Percentiles rank a stretch among this genome's conserved stretches.
Conservation (phyloP, 1,140 invertebrate genomes). For the Papilio polytes region DNA sequence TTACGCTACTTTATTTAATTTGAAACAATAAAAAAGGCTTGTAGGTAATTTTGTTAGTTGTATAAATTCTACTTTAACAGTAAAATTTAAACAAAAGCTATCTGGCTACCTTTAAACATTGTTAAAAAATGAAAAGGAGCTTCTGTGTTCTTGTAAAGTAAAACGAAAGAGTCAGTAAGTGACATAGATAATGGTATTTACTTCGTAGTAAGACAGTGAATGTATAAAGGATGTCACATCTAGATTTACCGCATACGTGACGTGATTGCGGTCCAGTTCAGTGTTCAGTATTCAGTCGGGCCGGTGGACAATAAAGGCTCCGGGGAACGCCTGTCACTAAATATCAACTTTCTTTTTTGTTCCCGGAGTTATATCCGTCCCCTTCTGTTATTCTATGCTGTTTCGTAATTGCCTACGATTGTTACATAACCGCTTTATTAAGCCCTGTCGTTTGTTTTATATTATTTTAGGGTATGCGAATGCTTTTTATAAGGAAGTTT, state of each 20-base stretch:
- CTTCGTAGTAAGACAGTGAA: slow-evolving; percentile 6
- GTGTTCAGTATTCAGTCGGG: slow-evolving; percentile 54
- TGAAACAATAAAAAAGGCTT: too few relatives aligned
- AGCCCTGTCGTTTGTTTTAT: slow-evolving; percentile 2
- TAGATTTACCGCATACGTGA: slow-evolving; percentile 31
- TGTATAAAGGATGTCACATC: slow-evolving; percentile 34
- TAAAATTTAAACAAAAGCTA: too few relatives aligned
- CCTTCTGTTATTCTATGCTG: slow-evolving; percentile 38
- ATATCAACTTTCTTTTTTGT: slow-evolving; percentile 68
- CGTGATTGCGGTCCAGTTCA: slow-evolving; percentile 41
- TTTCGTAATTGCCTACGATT: slow-evolving; percentile 54
- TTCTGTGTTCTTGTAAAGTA: neutral
- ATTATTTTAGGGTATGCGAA: neutral
- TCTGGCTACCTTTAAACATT: too few relatives aligned
- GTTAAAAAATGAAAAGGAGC: too few relatives aligned
- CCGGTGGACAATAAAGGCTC: slow-evolving; percentile 56
- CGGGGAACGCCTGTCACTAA: slow-evolving; percentile 63
- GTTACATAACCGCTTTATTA: slow-evolving; percentile 31
- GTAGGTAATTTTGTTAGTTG: too few relatives aligned
- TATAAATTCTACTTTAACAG: too few relatives aligned
- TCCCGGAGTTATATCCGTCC: slow-evolving; percentile 42
- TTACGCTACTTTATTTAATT: too few relatives aligned
- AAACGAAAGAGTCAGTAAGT: neutral
- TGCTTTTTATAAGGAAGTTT: neutral
- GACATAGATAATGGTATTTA: slow-evolving; percentile 13